Base-by-base conservation (phyloP, 2,888 invertebrate species). In the Cheiracanthium punctorium region DNA sequence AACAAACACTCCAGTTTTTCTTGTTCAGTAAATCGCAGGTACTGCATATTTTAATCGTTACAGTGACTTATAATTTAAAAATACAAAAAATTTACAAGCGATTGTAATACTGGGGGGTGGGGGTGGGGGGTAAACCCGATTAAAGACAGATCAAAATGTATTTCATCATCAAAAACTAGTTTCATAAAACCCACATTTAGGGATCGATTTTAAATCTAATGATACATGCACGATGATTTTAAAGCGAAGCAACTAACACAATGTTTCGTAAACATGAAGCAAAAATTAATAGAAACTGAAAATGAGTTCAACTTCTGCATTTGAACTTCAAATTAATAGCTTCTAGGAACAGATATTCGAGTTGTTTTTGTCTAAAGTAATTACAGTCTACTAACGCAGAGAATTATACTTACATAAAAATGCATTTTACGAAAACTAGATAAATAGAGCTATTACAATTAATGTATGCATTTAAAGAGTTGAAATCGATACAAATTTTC, bases 251-350 rank as follows among this genome's bases (percentile, higher is more conserved):
- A 20, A 24, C 24, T 58, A 17, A 58, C 24, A 17, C 17, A 58
- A 58, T 58, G 58, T 24, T 1, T 24, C 24, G 20, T 24, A 58
- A 58, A n/a, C 4, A 17, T 58, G 5, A 58, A 24, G 24, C 12
- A 24, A 58, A 48, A 48, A 58, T 58, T 20, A 58, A 58, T 58
- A 58, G 24, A 24, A 20, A 58, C 17, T 7, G 7, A 48, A 7
- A 58, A 12, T 24, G 12, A n/a, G n/a, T n/a, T n/a, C n/a, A n/a
- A n/a, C n/a, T n/a, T 20, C 58, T 58, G 58, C 58, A 58, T 58
- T 58, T 58, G 58, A 58, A 58, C 4, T 58, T 20, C 58, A 58
- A 58, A 58, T 58, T 58, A 58, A 58, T 58, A 58, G 58, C 24
- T 58, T 58, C 12, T 58, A 24, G 20, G 12, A 58, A 58, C 17